Evolutionary conservation across 2,113 vertebrate genomes (phyloP), one percentile per base, ranked within the genome.

Genomic region (Athene noctua): DNA sequence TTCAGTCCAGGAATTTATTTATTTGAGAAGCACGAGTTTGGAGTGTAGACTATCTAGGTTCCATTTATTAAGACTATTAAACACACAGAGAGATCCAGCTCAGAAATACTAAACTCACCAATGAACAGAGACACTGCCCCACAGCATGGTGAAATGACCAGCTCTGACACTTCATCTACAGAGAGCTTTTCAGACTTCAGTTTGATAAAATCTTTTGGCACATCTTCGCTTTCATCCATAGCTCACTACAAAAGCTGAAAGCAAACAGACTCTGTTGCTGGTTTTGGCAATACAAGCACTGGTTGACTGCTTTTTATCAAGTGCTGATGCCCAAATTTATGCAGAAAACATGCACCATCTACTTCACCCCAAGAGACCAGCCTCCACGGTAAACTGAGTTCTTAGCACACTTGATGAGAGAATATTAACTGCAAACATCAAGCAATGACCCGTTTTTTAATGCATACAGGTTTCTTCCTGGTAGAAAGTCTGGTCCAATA

Each of bases 91-190:
- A 61, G 17, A 86, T 71, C 40, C 66, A 84, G 11, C 9, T 82
- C 38, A 54, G 23, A 68, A 75, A 80, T 30, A 59, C 51, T 51
- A 88, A 93, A 97, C 98, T 97, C 96, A 99, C 99, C 99, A 95
- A 99, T 96, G 86, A 99, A 99, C 1, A 99, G 63, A 49, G 99
- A 99, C 36, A 99, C 80, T 36, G 99, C 99, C 54, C 99, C 99
- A 96, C 99, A 99, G 63, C 68, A 97, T 3, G 98, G 92, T 90
- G 98, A 99, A 88, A 97, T 40, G 15, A 99, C 99, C 9, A 98
- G 68, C 27, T 98, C 97, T 12, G 98, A 98, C 44, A 98, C 98
- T 80, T 98, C 98, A 79, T 99, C 98, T 18, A 98, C 94, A 14
- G 98, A 99, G 34, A 99, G 98, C 82, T 98, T 98, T 97, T 98